Conservation (phyloP, 2,113 vertebrate species). For the Apodemus sylvaticus region DNA sequence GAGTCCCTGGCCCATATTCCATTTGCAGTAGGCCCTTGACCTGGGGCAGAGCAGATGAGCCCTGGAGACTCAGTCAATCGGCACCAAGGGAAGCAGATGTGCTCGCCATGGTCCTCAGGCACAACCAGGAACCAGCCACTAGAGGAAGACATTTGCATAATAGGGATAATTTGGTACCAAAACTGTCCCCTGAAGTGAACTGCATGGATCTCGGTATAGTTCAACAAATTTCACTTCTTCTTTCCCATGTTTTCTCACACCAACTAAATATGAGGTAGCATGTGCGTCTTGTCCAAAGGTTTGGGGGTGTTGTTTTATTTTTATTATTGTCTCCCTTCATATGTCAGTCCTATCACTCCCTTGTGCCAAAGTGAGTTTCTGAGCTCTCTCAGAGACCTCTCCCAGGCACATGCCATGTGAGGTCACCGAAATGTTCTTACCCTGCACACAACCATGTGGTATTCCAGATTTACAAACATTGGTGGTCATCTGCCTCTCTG, state of each 20-base stretch:
- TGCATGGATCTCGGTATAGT: constrained; percentile 88
- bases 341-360: not conserved
- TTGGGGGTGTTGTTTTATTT: not conserved
- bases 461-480: not conserved
- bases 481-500: not conserved
- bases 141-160: constrained; percentile 95
- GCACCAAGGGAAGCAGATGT: constrained; percentile 95
- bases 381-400: not conserved
- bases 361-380: too few species aligned
- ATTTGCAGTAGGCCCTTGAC: constrained; percentile 74
- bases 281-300: constrained; percentile 48
- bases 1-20: not conserved
- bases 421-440: not conserved
- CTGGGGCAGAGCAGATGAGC: constrained; percentile 87
- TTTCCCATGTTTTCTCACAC: constrained; percentile 86
- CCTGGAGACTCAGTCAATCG: constrained; percentile 87
- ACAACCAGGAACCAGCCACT: constrained; percentile 90
- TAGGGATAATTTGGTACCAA: constrained; percentile 94
- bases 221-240: constrained; percentile 95
- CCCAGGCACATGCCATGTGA: not conserved
- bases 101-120: constrained; percentile 85
- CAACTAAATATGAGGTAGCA: constrained; percentile 67
- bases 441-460: rapidly evolving
- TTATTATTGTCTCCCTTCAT: not conserved
- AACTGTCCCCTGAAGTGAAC: constrained; percentile 86